Evolutionary conservation across 2,888 invertebrate genomes (phyloP), one percentile per base, ranked within the genome.

Genomic region (Pteria penguin): DNA sequence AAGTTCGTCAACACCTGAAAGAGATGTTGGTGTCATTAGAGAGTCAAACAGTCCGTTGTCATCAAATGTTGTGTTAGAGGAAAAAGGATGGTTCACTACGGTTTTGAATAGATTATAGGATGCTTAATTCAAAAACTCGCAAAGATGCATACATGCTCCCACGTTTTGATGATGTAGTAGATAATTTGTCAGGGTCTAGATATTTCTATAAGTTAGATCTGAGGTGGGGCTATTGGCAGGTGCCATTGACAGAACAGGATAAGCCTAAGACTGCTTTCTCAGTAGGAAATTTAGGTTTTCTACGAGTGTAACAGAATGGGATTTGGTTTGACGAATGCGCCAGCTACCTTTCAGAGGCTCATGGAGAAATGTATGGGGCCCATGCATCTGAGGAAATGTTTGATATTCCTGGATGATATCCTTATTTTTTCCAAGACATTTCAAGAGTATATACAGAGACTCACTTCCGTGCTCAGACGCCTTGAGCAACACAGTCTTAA

Each of bases 271-370:
- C 80, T 0, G 78, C 82, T 1, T 78, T 80, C 45, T 73, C 78
- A 14, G 71, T 71, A 11, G 74, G 76, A 1, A 58, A 69, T 32
- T 65, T 80, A 14, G 80, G 83, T 2, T 79, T 79, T 27, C n/a
- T 89, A 69, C 32, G 74, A 88, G 62, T 88, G 78, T 65, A 65
- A 72, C 14, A 80, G 81, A 0, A 75, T 89, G 68, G n/a, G n/a
- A n/a, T n/a, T n/a, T n/a, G n/a, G n/a, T n/a, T n/a, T n/a, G n/a
- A n/a, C n/a, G n/a, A n/a, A 80, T 3, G 81, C 83, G 24, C 84
- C 85, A 0, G 83, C 86, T 0, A 80, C 82, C 0, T 89, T 88
- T 58, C 83, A 89, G 61, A 61, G 82, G 8, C 60, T 80, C 1
- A 79, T 76, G 70, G 80, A 78, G 60, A 63, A 32, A 14, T 75